Evolutionary conservation across 2,888 invertebrate species (phyloP), one percentile per base, ranked within the genome.

Genomic region (Altica lythri): DNA sequence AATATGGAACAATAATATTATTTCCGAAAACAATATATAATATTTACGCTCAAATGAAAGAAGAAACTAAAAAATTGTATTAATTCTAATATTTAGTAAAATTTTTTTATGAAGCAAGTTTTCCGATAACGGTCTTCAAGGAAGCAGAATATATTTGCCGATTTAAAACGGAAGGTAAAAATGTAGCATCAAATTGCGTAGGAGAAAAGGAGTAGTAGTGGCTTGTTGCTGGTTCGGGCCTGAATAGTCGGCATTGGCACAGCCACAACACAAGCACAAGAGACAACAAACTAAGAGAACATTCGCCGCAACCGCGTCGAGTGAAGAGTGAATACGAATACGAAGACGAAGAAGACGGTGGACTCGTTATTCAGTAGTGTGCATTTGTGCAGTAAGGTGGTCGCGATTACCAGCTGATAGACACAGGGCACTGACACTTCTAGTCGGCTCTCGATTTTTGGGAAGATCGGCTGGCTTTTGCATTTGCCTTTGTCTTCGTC

Each of bases 371-470:
- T 56, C 57, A 58, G 60, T 58, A 57, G 57, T 60, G 60, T 60
- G 60, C 60, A 60, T 60, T 60, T 59, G 58, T 60, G 57, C 58
- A 57, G 55, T 52, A 55, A 59, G 59, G 58, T 57, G 56, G 59
- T 59, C 54, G 57, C 59, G 59, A 59, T 57, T 57, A 54, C 54
- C 59, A 59, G 56, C 57, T 59, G 59, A 59, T 53, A 49, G 42
- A 42, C 53, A 34, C 51, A 54, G 59, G 59, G 56, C 59, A 59
- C 59, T 59, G 59, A 59, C 59, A 56, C 56, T 51, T 40, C 51
- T 45, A 40, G 51, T 48, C 43, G 38, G 29, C 34, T 37, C 43
- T 17, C 27, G 34, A 32, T 45, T 45, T n/a, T 45, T 45, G 45
- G 45, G 34, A 32, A 45, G 40, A 37, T 37, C 51, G 44, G 17